A percentile compares a stretch with the other conserved stretches of the same genome.
Conservation (phyloP, 2,113 vertebrate species). For the Elgaria multicarinata region DNA sequence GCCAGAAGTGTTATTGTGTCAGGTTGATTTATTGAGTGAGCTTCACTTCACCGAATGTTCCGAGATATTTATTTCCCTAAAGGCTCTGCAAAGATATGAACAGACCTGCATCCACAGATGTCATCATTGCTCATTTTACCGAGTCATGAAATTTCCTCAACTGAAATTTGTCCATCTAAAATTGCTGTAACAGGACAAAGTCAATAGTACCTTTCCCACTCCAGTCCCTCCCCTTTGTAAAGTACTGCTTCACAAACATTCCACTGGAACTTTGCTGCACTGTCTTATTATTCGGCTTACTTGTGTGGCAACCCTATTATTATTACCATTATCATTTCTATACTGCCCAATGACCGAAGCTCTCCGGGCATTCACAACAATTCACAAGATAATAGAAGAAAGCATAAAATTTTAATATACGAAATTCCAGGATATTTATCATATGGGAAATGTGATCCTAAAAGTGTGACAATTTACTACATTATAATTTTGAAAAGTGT, state of each 20-base stretch:
- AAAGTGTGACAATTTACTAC: neutral
- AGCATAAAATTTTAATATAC: too few species aligned
- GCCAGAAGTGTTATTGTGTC: slow-evolving; percentile 99
- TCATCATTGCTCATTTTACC: slow-evolving; percentile 99
- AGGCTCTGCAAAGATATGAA: slow-evolving; percentile 99
- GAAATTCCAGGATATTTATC: neutral
- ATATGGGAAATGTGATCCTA: neutral
- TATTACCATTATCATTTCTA: too few species aligned
- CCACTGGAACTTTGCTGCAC: slow-evolving; percentile 55
- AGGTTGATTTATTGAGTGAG: slow-evolving; percentile 99
- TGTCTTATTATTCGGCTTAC: neutral
- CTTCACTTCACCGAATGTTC: slow-evolving; percentile 99
- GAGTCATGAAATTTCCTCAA: slow-evolving; percentile 99
- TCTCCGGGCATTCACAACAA: too few species aligned
- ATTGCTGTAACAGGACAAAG: slow-evolving; percentile 86
- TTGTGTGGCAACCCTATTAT: neutral
- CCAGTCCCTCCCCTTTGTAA: slow-evolving; percentile 58
- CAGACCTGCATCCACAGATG: slow-evolving; percentile 99
- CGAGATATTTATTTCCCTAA: slow-evolving; percentile 99
- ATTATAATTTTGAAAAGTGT: neutral
- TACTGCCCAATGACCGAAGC: too few species aligned
- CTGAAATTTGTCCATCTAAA: slow-evolving; percentile 89
- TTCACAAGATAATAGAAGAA: too few species aligned
- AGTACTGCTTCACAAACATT: slow-evolving; percentile 60
- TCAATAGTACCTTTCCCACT: slow-evolving; percentile 89